phyloP scores from a whole-genome alignment of 2,888 invertebrate genomes.

The Isotomurus palustris region DNA sequence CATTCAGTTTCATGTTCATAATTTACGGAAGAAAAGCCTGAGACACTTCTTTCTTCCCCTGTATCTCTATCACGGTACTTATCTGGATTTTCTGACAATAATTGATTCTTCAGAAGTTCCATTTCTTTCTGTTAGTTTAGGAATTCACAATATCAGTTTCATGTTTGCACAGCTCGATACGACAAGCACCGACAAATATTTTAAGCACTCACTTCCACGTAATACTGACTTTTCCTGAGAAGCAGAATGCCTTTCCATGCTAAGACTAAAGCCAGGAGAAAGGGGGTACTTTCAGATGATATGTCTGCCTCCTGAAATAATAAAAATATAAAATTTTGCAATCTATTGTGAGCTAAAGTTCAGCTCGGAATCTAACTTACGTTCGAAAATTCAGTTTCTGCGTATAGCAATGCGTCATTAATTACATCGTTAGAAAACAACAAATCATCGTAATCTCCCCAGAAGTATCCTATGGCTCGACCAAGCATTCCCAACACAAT shows the following conservation, averaged over 20 bases:
- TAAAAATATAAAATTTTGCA: not conserved
- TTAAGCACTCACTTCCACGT: not conserved
- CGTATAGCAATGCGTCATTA: constrained; percentile 4
- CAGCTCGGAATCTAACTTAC: not conserved
- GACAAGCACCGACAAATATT: too few relatives aligned
- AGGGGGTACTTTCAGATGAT: not conserved
- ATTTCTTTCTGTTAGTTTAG: constrained; percentile 2
- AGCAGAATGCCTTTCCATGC: constrained; percentile 1
- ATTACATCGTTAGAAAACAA: not conserved
- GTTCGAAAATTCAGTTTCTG: not conserved
- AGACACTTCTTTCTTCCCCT: constrained; percentile 13
- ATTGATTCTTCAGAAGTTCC: constrained; percentile 11
- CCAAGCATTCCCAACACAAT: constrained; percentile 17
- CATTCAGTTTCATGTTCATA: constrained; percentile 18
- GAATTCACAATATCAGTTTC: not conserved
- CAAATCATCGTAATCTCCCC: constrained; percentile 9
- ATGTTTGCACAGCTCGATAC: too few relatives aligned
- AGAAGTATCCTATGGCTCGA: constrained; percentile 18
- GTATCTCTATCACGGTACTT: constrained; percentile 19
- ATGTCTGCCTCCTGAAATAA: not conserved
- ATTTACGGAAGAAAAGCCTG: constrained; percentile 20
- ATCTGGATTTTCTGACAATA: constrained; percentile 17
- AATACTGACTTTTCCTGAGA: constrained; percentile 5
- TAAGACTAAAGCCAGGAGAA: not conserved
- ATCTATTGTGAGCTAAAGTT: not conserved